Base-by-base conservation (phyloP, 2,797 vertebrate species). In the Borostomias antarcticus region DNA sequence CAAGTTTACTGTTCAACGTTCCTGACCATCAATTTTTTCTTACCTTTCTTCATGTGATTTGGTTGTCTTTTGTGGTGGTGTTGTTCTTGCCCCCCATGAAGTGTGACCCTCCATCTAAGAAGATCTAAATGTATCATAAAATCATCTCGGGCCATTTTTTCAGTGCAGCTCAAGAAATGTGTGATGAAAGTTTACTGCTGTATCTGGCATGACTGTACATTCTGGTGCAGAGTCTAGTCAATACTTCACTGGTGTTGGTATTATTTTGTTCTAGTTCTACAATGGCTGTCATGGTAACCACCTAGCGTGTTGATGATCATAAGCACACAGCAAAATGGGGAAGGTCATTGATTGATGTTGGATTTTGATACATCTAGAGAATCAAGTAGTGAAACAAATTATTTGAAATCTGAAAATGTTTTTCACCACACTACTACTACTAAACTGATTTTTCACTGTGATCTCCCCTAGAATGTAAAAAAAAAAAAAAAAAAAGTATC, bases 271-370 rank as follows among this genome's bases (percentile, higher is more conserved):
- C 53, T 37, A 23, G 37, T n/a, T 13, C n/a, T 47, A 11, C n/a
- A 33, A 45, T 35, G 7, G 25, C 58, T 40, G 58, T 60, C 37
- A 28, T 26, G 58, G 58, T 45, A 43, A 60, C 25, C 58, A 17
- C 58, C 25, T 2, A 5, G 25, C 17, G 40, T 61, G 40, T 28
- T 43, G 28, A 30, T 30, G 26, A 45, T 11, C 17, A 10, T 47
- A 15, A 29, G 37, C 28, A 7, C 8, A 3, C 26, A 30, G 58
- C 29, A 37, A 6, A 23, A 32, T 21, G 40, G 7, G 28, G 47
- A 32, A 19, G 40, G 57, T 40, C 8, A 15, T 23, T 57, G 30
- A 37, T 23, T 32, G 0, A 0, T 10, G 17, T 21, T 33, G 8
- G 30, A 23, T 35, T 61, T 11, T 11, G 7, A 47, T n/a, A 1